Evolutionary conservation across 1,140 invertebrate species (phyloP).

Genomic region (Coboldia fuscipes): DNA sequence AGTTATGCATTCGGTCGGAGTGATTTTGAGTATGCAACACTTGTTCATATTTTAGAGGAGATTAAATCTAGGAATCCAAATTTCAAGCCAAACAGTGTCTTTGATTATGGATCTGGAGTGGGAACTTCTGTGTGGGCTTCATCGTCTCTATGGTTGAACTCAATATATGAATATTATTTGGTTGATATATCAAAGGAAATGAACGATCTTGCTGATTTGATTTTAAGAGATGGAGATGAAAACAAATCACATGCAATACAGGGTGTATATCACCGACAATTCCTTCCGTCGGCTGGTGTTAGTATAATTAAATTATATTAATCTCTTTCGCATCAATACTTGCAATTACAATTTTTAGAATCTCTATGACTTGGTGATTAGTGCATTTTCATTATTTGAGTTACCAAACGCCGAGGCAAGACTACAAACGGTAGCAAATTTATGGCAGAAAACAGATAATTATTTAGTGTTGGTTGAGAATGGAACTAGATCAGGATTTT

Average conservation of each 20-base stretch:
- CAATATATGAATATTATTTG: constrained; percentile 58
- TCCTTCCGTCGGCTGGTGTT: constrained; percentile 37
- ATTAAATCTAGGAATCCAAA: constrained; percentile 34
- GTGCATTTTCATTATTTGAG: constrained; percentile 64
- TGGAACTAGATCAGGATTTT: constrained; percentile 60
- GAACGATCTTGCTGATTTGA: constrained; percentile 51
- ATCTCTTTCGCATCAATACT: background rate
- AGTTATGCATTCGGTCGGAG: constrained; percentile 47
- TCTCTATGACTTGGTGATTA: constrained; percentile 59
- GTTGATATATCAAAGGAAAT: constrained; percentile 61
- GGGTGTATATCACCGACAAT: constrained; percentile 54
- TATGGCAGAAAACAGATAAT: constrained; percentile 70
- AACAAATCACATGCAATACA: constrained; percentile 29
- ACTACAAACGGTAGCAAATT: constrained; percentile 44
- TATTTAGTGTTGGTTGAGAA: constrained; percentile 70
- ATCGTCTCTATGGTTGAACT: constrained; percentile 40
- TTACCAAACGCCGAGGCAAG: constrained; percentile 39
- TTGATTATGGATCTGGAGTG: constrained; percentile 81
- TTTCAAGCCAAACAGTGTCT: constrained; percentile 54
- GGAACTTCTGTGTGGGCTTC: constrained; percentile 69
- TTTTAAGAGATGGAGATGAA: constrained; percentile 39
- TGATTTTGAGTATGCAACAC: constrained; percentile 49
- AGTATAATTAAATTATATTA: background rate
- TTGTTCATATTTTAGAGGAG: constrained; percentile 50
- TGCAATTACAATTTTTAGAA: constrained; percentile 23